Evolutionary conservation across 1,140 invertebrate genomes (phyloP), one percentile per base, ranked within the genome.

Genomic region (Panonychus citri): DNA sequence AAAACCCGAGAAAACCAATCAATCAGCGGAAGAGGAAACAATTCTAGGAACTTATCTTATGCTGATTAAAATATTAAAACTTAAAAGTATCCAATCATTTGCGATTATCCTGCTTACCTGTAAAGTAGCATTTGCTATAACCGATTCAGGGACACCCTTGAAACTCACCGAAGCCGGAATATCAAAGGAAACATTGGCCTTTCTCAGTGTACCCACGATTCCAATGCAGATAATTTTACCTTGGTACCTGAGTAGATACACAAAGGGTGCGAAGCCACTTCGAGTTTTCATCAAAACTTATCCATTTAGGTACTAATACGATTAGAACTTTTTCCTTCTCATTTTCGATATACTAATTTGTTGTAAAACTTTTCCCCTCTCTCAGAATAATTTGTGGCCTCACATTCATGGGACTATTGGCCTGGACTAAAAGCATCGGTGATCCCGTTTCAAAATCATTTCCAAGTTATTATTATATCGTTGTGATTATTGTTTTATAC

Each of bases 151-250:
- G 0, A 91, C 91, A 21, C 81, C 82, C 30, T 74, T 99, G 52
- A 98, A 98, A 72, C 71, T 97, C 24, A 82, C 95, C 8, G 93
- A 97, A 70, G 79, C 80, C 51, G 94, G 95, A 27, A 82, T 99
- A 46, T 87, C 89, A 0, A 94, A 93, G 66, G 91, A 97, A 67
- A 82, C 86, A 60, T 70, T 99, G 50, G 94, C 91, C 0, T 68
- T 96, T 42, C 73, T 98, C 64, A 83, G 83, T 12, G 78, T 97
- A 19, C 89, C 90, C 8, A 72, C 96, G 65, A 82, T 94, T 46
- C 93, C 93, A 15, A 71, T 99, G 27, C 93, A 98, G 73, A 87
- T 98, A 52, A 69, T 95, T 34, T 73, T 99, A 61, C 93, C 94
- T 12, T 69, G 96, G 53, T 67, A 88, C 30, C 83, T 96, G 60